Conservation (phyloP, 2,797 vertebrate genomes). For the Gadopsis bispinosus region DNA sequence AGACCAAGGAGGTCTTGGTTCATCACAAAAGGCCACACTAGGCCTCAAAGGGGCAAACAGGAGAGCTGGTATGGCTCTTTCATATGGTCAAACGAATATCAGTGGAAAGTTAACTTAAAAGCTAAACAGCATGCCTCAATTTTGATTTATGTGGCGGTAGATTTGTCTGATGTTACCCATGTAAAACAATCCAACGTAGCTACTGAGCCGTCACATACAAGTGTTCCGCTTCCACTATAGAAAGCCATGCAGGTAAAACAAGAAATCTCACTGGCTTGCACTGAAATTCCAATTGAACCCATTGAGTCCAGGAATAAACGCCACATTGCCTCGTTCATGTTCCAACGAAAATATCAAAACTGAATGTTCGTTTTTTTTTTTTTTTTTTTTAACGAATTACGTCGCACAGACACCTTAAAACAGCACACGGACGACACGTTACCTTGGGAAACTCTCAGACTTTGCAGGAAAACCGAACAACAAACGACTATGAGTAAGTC, state of each 20-base stretch:
- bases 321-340: constrained; percentile 1
- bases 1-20: neutral
- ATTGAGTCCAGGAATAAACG: neutral
- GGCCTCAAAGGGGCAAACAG: neutral
- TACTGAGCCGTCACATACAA: neutral
- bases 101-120: neutral
- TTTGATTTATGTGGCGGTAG: neutral
- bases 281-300: neutral
- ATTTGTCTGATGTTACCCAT: neutral
- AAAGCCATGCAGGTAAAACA: neutral
- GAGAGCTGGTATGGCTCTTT: too few species aligned
- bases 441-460: constrained; percentile 55
- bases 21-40: neutral
- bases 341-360: neutral
- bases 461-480: constrained; percentile 37
- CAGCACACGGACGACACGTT: neutral
- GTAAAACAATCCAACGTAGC: neutral
- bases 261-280: neutral
- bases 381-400: neutral
- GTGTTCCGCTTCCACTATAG: neutral
- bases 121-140: neutral
- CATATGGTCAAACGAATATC: neutral
- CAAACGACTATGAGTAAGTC: constrained; percentile 39
- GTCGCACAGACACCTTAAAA: neutral
- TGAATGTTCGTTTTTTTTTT: neutral